Evolutionary conservation across 2,888 invertebrate genomes (phyloP).

Genomic region (Papilio demoleus): DNA sequence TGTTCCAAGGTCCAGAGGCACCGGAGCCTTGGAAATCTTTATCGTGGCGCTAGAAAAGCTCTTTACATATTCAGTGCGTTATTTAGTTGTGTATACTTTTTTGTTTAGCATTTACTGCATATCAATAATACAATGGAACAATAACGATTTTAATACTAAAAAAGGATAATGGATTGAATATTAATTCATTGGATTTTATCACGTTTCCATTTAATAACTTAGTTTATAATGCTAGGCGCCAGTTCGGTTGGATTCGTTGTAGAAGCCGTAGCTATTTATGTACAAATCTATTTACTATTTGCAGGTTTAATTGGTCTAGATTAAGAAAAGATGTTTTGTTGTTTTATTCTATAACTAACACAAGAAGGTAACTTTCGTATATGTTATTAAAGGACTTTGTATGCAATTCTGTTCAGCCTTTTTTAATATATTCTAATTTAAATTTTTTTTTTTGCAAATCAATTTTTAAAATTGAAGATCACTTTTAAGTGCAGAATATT

Average conservation of each 20-base stretch:
- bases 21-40: slow-evolving; percentile 23
- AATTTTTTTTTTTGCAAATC: too few species aligned
- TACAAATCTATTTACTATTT: background rate
- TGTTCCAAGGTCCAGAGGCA: slow-evolving; percentile 54
- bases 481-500: background rate
- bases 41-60: slow-evolving; percentile 17
- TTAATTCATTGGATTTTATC: background rate
- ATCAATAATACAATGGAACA: background rate
- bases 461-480: too few species aligned
- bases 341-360: too few species aligned
- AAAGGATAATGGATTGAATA: background rate
- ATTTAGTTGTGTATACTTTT: background rate
- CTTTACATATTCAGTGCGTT: slow-evolving; percentile 17
- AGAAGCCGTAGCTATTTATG: background rate
- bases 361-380: too few species aligned
- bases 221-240: slow-evolving; percentile 1
- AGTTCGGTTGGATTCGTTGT: background rate
- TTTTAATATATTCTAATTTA: too few species aligned
- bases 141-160: background rate
- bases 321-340: too few species aligned
- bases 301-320: background rate
- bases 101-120: background rate
- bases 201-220: background rate
- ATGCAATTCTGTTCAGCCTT: too few species aligned
- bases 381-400: too few species aligned